Conservation (phyloP, 2,888 invertebrate species). For the Hirudinaria manillensis region DNA sequence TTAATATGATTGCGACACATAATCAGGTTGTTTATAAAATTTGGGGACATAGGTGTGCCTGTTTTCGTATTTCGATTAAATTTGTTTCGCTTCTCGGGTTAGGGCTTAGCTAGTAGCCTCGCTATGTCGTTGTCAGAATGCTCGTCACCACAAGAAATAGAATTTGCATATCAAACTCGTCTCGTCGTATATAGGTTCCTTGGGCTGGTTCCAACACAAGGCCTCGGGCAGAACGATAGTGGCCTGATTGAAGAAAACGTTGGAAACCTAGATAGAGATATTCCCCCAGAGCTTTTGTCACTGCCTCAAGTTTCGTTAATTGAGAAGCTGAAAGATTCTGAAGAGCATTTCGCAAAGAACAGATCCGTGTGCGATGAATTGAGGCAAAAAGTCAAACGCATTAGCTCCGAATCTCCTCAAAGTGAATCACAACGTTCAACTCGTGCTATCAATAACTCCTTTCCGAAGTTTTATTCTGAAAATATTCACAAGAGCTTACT, state of each 20-base stretch:
- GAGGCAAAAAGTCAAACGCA: conserved; percentile 3
- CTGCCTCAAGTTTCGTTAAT: conserved; percentile 30
- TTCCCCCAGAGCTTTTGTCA: not conserved
- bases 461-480: conserved; percentile 3
- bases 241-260: not conserved
- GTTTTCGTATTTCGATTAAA: too few relatives aligned
- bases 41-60: too few relatives aligned
- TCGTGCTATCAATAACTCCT: too few relatives aligned
- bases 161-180: conserved; percentile 32
- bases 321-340: conserved; percentile 31
- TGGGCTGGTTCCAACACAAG: conserved; percentile 32
- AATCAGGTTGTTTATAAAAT: too few relatives aligned
- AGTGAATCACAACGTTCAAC: not conserved
- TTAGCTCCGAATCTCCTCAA: conserved; percentile 3
- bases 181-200: conserved; percentile 33
- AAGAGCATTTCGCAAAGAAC: conserved; percentile 8
- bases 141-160: not conserved
- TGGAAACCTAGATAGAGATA: not conserved
- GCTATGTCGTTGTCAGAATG: not conserved
- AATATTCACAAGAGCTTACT: conserved; percentile 13
- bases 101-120: too few relatives aligned
- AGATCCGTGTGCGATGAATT: conserved; percentile 24
- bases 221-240: not conserved
- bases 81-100: too few relatives aligned
- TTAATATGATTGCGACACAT: too few relatives aligned